A percentile compares a stretch with the other conserved stretches of the same genome.
Evolutionary conservation across 2,113 vertebrate species (phyloP).

Genomic region (Muntiacus muntjak): DNA sequence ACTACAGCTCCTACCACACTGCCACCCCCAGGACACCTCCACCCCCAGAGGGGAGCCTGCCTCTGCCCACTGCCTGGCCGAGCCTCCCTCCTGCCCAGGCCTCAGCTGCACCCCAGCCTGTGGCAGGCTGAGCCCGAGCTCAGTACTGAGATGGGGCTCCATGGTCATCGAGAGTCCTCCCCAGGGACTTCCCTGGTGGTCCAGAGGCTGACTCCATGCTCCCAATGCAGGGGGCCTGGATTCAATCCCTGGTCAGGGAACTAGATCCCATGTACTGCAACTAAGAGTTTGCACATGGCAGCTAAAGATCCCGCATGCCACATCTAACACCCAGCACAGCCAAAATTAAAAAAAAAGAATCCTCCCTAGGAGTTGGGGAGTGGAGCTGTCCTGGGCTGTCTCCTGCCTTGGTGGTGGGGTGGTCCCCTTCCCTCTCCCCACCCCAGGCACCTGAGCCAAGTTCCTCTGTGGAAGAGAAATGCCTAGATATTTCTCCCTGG

Average conservation of each 20-base stretch:
- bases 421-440: not conserved
- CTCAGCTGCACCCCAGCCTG: not conserved
- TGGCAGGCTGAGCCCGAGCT: not conserved
- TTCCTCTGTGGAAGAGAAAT: not conserved
- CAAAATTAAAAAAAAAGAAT: not conserved
- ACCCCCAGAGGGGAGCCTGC: not conserved
- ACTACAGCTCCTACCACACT: not conserved
- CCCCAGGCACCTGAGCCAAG: not conserved
- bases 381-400: not conserved
- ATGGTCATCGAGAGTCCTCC: rapidly evolving
- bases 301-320: not conserved
- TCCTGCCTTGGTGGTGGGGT: not conserved
- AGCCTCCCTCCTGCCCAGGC: not conserved
- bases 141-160: not conserved
- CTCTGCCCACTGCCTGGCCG: not conserved
- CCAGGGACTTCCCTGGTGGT: not conserved
- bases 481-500: not conserved
- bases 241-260: not conserved
- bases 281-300: not conserved
- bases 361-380: not conserved
- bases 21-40: not conserved
- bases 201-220: not conserved
- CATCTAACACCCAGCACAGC: not conserved
- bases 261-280: not conserved
- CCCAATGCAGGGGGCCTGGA: not conserved